Percentiles rank a stretch among this genome's conserved stretches.
These are phyloP conservation scores for Patiria miniata DNA, from an alignment of 35 echinoderm and acorn worm species.

Conservation along the genomic window DNA sequence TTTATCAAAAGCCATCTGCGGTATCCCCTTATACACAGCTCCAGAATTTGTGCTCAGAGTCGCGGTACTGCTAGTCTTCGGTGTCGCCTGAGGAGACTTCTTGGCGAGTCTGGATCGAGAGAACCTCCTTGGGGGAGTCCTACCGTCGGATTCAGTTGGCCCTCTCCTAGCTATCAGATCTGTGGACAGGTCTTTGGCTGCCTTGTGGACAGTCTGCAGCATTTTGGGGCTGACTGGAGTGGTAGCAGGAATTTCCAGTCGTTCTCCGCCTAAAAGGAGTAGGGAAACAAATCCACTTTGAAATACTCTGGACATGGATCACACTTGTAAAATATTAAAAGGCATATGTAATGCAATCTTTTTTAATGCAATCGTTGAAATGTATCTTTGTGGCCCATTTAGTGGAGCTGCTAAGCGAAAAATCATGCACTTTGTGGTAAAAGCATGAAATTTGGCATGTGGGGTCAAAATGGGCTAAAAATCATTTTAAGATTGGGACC, in stretches of 20 bases:
- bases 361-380: too few species aligned
- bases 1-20: background rate
- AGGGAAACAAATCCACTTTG: background rate
- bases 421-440: too few species aligned
- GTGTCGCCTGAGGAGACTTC: background rate
- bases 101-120: background rate
- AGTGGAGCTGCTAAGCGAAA: too few species aligned
- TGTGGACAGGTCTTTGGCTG: background rate
- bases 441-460: too few species aligned
- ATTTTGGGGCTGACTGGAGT: constrained; percentile 1
- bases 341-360: too few species aligned
- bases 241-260: background rate
- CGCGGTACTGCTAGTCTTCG: background rate
- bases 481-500: too few species aligned
- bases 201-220: background rate
- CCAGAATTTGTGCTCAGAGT: background rate
- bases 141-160: background rate
- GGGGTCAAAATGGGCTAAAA: too few species aligned
- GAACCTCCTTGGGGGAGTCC: background rate
- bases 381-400: too few species aligned
- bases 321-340: too few species aligned
- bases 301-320: too few species aligned
- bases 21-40: background rate
- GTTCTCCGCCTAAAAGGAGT: background rate
- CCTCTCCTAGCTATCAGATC: background rate